Conservation (phyloP, 1,140 invertebrate species). For the Drosophila gunungcola region DNA sequence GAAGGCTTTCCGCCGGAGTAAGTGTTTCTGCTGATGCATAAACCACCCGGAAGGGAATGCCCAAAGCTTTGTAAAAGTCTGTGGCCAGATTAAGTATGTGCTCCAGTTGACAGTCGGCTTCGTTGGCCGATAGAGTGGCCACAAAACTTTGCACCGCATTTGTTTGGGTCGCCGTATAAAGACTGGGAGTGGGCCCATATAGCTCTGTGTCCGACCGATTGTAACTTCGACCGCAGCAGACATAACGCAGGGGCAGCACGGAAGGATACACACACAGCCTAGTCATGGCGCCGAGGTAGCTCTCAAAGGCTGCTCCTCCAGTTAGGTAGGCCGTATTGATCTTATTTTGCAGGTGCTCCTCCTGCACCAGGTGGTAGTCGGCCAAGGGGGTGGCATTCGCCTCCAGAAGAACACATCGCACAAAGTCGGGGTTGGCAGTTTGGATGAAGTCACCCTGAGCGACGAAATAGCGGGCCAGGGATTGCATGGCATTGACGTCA, state of each 20-base stretch:
- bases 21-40: slow-evolving; percentile 85
- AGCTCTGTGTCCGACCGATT: slow-evolving; percentile 63
- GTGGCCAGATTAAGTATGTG: slow-evolving; percentile 83
- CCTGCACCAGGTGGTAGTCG: slow-evolving; percentile 85
- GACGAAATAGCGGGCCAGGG: slow-evolving; percentile 84
- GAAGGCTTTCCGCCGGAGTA: slow-evolving; percentile 86
- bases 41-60: slow-evolving; percentile 87
- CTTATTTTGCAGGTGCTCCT: slow-evolving; percentile 84
- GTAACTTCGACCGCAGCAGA: slow-evolving; percentile 87
- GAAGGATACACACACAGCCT: slow-evolving; percentile 86
- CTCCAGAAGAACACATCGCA: slow-evolving; percentile 87
- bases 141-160: slow-evolving; percentile 86
- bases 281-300: slow-evolving; percentile 87
- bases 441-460: slow-evolving; percentile 83
- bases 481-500: slow-evolving; percentile 86
- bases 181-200: slow-evolving; percentile 70
- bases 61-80: slow-evolving; percentile 86
- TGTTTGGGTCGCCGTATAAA: slow-evolving; percentile 87
- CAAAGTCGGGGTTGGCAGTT: slow-evolving; percentile 88
- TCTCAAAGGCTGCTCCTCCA: slow-evolving; percentile 86
- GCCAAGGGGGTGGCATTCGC: slow-evolving; percentile 86
- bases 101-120: slow-evolving; percentile 85
- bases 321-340: slow-evolving; percentile 86
- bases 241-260: slow-evolving; percentile 86
- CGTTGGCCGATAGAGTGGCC: slow-evolving; percentile 72